Evolutionary conservation across 2,797 vertebrate genomes (phyloP), one percentile per base, ranked within the genome.

Genomic region (Lerista edwardsae): DNA sequence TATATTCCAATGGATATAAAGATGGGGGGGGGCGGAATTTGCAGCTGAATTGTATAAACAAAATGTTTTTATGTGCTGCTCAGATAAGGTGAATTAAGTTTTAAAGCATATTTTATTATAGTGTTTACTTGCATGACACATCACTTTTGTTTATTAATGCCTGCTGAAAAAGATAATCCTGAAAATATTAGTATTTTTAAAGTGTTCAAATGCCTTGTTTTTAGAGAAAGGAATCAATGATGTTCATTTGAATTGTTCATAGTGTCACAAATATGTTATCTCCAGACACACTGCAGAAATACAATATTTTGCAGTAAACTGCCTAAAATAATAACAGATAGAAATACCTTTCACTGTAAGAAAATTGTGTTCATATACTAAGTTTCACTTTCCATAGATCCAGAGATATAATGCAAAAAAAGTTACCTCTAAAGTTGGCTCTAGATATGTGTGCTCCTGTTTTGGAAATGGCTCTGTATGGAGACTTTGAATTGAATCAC

Each of bases 101-200:
- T 90, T 89, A 90, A 90, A 90, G 76, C 91, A 82, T 94, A 91
- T 91, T 93, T 94, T 93, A 90, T 92, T 92, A 90, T 78, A 87
- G 80, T 93, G 92, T 85, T 91, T 88, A 89, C 86, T 90, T 93
- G 88, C 85, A 87, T 93, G 91, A 91, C 89, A 91, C 93, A 90
- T 93, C 92, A 92, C 91, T 94, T 91, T 93, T 92, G 92, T 89
- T 94, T 93, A 93, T 93, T 93, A 93, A 87, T 93, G 89, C 89
- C 88, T 93, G 91, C 91, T 90, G 51, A 92, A 94, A 93, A 88
- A 92, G 86, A 83, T 77, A 83, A 83, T 93, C 92, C 91, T 92
- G 85, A 86, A 91, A 92, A 92, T 88, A 91, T 89, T 92, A 87
- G 87, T 3, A 73, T 91, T 94, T 92, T 84, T 82, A 87, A 85